Conservation (phyloP, 1,140 invertebrate genomes). For the Contarinia nasturtii region DNA sequence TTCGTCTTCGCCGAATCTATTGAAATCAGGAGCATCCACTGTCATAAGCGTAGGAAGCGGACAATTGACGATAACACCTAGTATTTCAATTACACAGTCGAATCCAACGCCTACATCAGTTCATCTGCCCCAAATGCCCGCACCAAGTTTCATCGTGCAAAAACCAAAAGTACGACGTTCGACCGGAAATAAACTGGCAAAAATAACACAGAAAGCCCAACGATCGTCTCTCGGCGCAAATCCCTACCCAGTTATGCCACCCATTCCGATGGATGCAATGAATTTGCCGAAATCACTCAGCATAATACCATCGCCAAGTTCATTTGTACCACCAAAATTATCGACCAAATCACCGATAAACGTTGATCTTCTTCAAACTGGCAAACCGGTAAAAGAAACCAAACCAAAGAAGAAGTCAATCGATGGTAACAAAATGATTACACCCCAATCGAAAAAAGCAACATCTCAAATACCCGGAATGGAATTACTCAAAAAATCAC, state of each 20-base stretch:
- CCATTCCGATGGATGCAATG: too few species aligned
- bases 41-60: not conserved
- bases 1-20: not conserved
- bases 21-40: not conserved
- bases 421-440: not conserved
- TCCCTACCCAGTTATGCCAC: too few species aligned
- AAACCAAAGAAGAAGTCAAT: not conserved
- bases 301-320: too few species aligned
- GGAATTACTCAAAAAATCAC: not conserved
- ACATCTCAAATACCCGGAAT: not conserved
- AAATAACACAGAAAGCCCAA: too few species aligned
- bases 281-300: too few species aligned
- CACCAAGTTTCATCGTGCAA: not conserved
- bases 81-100: not conserved
- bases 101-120: not conserved
- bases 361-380: too few species aligned
- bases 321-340: too few species aligned
- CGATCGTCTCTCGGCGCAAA: too few species aligned
- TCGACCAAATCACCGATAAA: too few species aligned
- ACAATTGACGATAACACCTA: constrained; percentile 1
- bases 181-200: too few species aligned
- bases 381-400: not conserved
- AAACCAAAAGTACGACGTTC: not conserved
- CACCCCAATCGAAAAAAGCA: not conserved
- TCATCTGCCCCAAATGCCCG: not conserved